These are phyloP conservation scores for Drosophila malerkotliana DNA, from an alignment of 1,140 invertebrate species.

Conservation along the genomic window DNA sequence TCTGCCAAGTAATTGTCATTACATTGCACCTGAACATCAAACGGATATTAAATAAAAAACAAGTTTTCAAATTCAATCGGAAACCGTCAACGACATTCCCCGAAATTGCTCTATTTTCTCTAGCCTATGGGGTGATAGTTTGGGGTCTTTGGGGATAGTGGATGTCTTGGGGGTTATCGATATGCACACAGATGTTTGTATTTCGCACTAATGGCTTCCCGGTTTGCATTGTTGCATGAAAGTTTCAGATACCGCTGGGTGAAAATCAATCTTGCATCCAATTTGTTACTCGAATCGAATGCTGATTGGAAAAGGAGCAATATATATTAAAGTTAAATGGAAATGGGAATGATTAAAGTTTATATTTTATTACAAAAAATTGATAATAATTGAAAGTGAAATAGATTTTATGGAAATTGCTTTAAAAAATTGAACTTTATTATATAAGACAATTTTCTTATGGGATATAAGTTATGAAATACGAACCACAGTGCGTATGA, in stretches of 20 bases:
- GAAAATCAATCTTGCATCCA: background rate
- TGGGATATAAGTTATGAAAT: too few relatives aligned
- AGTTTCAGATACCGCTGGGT: background rate
- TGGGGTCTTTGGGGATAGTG: constrained; percentile 1
- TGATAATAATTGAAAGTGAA: background rate
- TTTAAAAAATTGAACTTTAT: background rate
- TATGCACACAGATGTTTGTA: constrained; percentile 6
- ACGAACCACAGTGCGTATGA: constrained; percentile 8
- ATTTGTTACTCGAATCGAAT: background rate
- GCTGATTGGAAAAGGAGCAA: background rate
- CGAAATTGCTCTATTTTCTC: constrained; percentile 18
- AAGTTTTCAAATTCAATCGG: constrained; percentile 13
- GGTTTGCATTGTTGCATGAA: constrained; percentile 6
- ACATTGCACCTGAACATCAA: constrained; percentile 26
- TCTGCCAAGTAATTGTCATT: constrained; percentile 41
- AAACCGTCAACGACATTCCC: constrained; percentile 9
- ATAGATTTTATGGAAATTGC: background rate
- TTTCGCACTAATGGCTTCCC: constrained; percentile 13
- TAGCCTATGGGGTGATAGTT: constrained; percentile 6
- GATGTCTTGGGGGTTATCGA: background rate
- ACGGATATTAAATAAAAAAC: constrained; percentile 31
- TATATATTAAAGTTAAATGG: background rate
- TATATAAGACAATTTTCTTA: background rate
- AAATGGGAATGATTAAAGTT: background rate
- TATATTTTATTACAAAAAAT: background rate